Evolutionary conservation across 2,113 vertebrate genomes (phyloP), one percentile per base, ranked within the genome.

Genomic region (Catharus bicknelli): DNA sequence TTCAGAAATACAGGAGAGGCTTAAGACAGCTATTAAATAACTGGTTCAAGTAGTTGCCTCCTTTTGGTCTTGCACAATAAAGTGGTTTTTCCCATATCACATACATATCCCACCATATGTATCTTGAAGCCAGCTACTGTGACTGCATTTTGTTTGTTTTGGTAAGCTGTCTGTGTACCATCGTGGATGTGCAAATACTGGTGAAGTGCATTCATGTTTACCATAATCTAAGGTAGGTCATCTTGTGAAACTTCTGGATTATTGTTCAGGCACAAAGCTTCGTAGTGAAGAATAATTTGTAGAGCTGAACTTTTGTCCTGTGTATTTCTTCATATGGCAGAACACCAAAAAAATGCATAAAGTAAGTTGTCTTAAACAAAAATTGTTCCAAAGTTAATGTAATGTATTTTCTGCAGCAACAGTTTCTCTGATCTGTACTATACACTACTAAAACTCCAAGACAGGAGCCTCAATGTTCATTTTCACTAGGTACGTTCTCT

Each of bases 391-490:
- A 70, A 80, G 7, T 47, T 50, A 62, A 54, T 21, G 2, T n/a
- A 34, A 63, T 9, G 0, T 42, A 10, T 57, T 80, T 85, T 73
- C 40, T 76, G 12, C 23, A 84, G 8, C 10, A 61, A 11, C 7
- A 55, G 2, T 68, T 78, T 62, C 13, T 7, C 2, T 45, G 4
- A 18, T 61, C 30, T 66, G 7, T 50, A 32, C 13, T 61, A 14
- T 11, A 19, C 32, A 25, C 12, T 30, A 6, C 15, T 36, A 20
- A 63, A 82, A 16, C 3, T 51, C 14, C 19, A 58, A 48, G 15
- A 29, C 29, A 26, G 13, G 5, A 72, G 34, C 9, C 5, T 43
- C 22, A 48, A 1, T 34, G 16, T 42, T 45, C 1, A 0, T 51
- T 83, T 83, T 51, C 6, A 4, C 6, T 14, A n/a, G 3, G 6